Conservation (phyloP, 2,797 vertebrate genomes). For the Austrolebias charrua region DNA sequence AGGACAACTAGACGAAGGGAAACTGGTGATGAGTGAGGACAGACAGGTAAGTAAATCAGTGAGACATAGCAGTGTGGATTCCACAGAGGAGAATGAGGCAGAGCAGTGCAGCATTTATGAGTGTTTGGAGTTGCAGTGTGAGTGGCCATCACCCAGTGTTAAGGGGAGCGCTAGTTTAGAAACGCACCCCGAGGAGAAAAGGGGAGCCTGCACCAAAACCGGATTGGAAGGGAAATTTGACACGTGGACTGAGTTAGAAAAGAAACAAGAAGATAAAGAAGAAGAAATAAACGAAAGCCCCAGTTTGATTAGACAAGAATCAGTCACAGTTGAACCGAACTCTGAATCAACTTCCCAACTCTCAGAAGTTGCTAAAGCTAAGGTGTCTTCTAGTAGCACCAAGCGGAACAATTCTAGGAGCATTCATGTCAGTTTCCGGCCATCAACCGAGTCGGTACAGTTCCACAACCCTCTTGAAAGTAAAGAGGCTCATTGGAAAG, state of each 20-base stretch:
- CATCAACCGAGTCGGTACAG: slow-evolving; percentile 94
- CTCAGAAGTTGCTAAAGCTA: slow-evolving; percentile 78
- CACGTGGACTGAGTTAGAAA: slow-evolving; percentile 29
- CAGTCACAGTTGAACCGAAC: slow-evolving; percentile 75
- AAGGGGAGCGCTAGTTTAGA: slow-evolving; percentile 55
- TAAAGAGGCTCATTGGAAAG: slow-evolving; percentile 96
- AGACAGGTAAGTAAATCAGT: slow-evolving; percentile 63
- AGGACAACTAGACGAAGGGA: slow-evolving; percentile 72
- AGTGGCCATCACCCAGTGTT: slow-evolving; percentile 66
- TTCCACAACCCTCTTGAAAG: slow-evolving; percentile 96
- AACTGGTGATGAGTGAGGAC: slow-evolving; percentile 62
- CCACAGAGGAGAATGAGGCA: slow-evolving; percentile 77
- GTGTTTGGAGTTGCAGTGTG: slow-evolving; percentile 81
- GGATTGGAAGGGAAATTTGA: slow-evolving; percentile 45
- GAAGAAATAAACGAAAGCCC: slow-evolving; percentile 44
- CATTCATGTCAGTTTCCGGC: slow-evolving; percentile 95
- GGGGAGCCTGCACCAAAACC: slow-evolving; percentile 11
- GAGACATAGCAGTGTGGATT: slow-evolving; percentile 74
- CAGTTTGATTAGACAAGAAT: slow-evolving; percentile 79
- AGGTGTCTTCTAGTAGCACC: slow-evolving; percentile 80
- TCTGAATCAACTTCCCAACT: slow-evolving; percentile 67
- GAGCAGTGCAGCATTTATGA: slow-evolving; percentile 84
- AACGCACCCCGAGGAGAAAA: slow-evolving; percentile 65
- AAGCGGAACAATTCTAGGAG: slow-evolving; percentile 84
- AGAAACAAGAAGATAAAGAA: slow-evolving; percentile 44